These are phyloP conservation scores for Dissostichus mawsoni DNA, from an alignment of 2,113 vertebrate species.

Conservation along the genomic window DNA sequence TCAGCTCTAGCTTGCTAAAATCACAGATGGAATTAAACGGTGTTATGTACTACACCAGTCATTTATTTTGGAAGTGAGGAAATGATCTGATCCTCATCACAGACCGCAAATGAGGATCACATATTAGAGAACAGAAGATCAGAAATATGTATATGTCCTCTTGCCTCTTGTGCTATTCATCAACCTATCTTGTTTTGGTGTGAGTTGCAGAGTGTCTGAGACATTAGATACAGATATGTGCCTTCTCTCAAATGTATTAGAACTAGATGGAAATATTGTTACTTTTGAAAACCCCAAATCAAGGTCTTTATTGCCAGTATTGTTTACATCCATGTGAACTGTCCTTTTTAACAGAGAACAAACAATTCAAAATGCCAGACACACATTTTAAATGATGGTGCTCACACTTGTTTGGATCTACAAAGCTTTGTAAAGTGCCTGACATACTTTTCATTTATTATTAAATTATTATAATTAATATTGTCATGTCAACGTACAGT, in stretches of 20 bases:
- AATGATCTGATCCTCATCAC: neutral
- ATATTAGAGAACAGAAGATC: neutral
- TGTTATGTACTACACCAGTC: neutral
- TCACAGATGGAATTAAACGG: neutral
- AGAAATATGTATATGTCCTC: no score
- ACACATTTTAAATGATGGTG: neutral
- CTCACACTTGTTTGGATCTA: neutral
- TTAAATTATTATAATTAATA: neutral
- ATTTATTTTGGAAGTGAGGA: neutral
- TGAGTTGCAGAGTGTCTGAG: no score
- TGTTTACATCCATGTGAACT: no score
- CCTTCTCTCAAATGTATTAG: no score
- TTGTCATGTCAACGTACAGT: neutral
- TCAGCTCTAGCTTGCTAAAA: neutral
- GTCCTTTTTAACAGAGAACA: no score
- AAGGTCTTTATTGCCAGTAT: no score
- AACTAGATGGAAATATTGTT: no score
- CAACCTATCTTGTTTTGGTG: no score
- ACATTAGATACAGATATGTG: no score
- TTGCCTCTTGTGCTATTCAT: no score
- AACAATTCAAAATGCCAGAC: neutral
- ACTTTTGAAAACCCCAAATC: no score
- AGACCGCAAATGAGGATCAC: slow-evolving; percentile 2
- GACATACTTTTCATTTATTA: neutral
- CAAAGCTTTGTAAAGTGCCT: no score